These are phyloP conservation scores for Ommatoiulus sabulosus DNA, from an alignment of 2,888 invertebrate species.

Conservation along the genomic window DNA sequence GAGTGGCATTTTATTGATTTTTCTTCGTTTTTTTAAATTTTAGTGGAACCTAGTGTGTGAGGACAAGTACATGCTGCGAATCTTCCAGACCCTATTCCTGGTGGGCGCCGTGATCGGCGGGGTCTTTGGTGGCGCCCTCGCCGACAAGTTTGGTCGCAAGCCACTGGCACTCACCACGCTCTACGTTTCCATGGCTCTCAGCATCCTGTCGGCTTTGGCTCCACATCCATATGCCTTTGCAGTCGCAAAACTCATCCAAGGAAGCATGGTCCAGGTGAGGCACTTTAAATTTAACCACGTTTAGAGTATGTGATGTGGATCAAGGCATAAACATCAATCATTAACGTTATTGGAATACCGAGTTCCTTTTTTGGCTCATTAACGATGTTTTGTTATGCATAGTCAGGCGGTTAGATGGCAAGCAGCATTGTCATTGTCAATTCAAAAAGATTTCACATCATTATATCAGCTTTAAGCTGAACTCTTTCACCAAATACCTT, in stretches of 20 bases:
- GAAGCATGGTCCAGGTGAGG: constrained; percentile 52
- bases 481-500: too few species aligned
- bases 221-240: constrained; percentile 57
- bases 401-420: background rate
- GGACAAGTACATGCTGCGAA: constrained; percentile 52
- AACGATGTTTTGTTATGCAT: background rate
- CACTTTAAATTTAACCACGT: background rate
- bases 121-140: constrained; percentile 57
- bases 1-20: too few species aligned
- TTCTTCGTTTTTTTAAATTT: background rate
- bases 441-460: too few species aligned
- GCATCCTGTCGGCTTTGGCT: constrained; percentile 49
- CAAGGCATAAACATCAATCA: background rate
- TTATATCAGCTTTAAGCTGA: too few species aligned
- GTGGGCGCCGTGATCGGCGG: constrained; percentile 58
- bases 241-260: constrained; percentile 56
- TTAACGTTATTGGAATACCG: background rate
- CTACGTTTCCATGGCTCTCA: constrained; percentile 56
- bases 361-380: background rate
- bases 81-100: constrained; percentile 56
- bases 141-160: constrained; percentile 59
- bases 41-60: constrained; percentile 57
- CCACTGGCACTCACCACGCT: constrained; percentile 59
- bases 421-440: background rate
- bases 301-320: background rate